Percentiles rank a stretch among this genome's conserved stretches.
phyloP scores from a whole-genome alignment of 2,797 vertebrate species.

The Discoglossus pictus region DNA sequence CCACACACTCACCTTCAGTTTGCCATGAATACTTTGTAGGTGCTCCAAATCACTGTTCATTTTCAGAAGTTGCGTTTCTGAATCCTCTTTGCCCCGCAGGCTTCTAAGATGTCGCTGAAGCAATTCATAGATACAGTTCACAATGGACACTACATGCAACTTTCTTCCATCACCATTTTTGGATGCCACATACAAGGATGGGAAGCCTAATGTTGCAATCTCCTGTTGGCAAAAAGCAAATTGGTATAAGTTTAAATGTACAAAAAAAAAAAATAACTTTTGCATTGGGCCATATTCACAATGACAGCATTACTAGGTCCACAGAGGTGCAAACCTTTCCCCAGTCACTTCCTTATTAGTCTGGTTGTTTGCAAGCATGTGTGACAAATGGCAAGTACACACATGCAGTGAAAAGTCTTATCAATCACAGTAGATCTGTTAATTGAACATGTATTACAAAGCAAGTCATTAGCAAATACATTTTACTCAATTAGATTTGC shows the following conservation, averaged over 20 bases:
- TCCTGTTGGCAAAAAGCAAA: constrained; percentile 73
- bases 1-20: constrained; percentile 86
- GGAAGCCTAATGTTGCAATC: constrained; percentile 82
- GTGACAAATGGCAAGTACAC: no score
- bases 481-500: no score
- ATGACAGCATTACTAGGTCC: no score
- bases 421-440: no score
- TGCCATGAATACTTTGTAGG: constrained; percentile 84
- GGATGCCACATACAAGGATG: constrained; percentile 74
- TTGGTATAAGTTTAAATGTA: neutral
- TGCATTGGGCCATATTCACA: no score
- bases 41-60: constrained; percentile 85
- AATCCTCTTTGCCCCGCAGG: constrained; percentile 81
- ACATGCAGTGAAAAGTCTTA: no score
- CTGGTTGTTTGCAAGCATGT: no score
- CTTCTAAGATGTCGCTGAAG: constrained; percentile 82
- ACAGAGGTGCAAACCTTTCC: no score
- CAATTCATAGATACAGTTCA: constrained; percentile 90
- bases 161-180: constrained; percentile 67
- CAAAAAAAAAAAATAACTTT: neutral
- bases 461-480: no score
- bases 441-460: no score
- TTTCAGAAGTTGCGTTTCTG: constrained; percentile 86
- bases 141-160: constrained; percentile 74
- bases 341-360: no score